Evolutionary conservation across 2,888 invertebrate genomes (phyloP).

Genomic region (Periphyllus acericola): DNA sequence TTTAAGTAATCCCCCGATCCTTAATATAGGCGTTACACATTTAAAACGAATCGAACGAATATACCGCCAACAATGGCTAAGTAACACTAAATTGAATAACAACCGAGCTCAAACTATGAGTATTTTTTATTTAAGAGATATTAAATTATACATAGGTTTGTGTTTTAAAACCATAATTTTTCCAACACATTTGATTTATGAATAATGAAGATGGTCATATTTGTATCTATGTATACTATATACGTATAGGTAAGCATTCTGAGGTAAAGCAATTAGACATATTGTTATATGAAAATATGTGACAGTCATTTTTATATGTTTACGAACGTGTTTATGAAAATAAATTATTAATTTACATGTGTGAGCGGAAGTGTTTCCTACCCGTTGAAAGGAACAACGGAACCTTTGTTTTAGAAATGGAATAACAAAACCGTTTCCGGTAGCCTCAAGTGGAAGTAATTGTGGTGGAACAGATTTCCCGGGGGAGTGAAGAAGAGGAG

Average conservation of each 20-base stretch:
- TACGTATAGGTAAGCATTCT: too few relatives aligned
- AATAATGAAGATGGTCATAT: too few relatives aligned
- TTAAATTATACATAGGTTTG: too few relatives aligned
- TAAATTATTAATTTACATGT: constrained; percentile 27
- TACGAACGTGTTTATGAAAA: too few relatives aligned
- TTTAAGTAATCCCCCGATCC: constrained; percentile 36
- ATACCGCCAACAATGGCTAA: not conserved
- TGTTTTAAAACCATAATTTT: too few relatives aligned
- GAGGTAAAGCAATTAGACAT: too few relatives aligned
- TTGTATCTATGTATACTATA: too few relatives aligned
- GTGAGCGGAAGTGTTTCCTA: not conserved
- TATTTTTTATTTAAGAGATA: not conserved
- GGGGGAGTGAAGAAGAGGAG: constrained; percentile 19
- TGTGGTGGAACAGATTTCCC: constrained; percentile 48
- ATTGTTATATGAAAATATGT: too few relatives aligned
- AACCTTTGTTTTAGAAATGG: constrained; percentile 42
- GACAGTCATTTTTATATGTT: too few relatives aligned
- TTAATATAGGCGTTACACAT: not conserved
- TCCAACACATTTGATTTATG: too few relatives aligned
- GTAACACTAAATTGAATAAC: constrained; percentile 5
- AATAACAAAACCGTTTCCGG: constrained; percentile 47
- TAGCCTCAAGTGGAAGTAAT: constrained; percentile 46
- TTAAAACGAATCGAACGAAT: constrained; percentile 26
- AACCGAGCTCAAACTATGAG: not conserved
- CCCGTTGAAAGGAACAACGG: constrained; percentile 41